Base-by-base conservation (phyloP, 2,888 invertebrate genomes). In the Caenorhabditis imperialis region DNA sequence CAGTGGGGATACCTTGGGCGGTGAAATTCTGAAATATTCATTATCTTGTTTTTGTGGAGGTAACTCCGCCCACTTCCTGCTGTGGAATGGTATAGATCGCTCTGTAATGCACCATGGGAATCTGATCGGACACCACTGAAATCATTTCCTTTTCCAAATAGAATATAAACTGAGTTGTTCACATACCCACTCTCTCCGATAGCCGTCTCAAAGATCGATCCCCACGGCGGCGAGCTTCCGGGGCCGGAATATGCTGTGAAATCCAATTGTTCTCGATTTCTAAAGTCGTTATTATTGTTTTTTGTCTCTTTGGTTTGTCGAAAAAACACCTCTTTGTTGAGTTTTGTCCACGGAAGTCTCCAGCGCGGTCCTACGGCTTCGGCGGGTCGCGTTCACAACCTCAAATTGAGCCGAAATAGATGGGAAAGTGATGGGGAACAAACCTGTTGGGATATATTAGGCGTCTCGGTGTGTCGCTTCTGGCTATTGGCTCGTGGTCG, bases 361-460 rank as follows among this genome's bases (percentile, higher is more conserved):
- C 35, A 71, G 22, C 2, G 70, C 65, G 4, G 61, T 75, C 14
- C 65, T 12, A 3, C 75, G 40, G 23, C 44, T 75, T 44, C 75
- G 37, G 3, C 70, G 53, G 7, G 75, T 71, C 0, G 75, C 75
- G 18, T 75, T 75, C 8, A 75, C 75, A 23, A 75, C 69, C 74
- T 74, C 14, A 38, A 73, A 35, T 14, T 14, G 2, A 40, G 3
- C 30, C 23, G 12, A 16, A n/a, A 10, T 14, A 12, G 7, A 22
- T 37, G 5, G 16, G 16, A 50, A 50, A 16, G 8, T 18, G 18
- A n/a, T 27, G 12, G 18, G 3, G 27, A 57, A 44, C 14, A 16
- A 4, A 54, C 75, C 38, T 75, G 75, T 53, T 75, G 75, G 3
- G 75, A 75, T 60, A 75, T 75, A 55, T 71, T 70, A 10, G 75